Base-by-base conservation (phyloP, 2,797 vertebrate species). In the Platyrinchus mystaceus region DNA sequence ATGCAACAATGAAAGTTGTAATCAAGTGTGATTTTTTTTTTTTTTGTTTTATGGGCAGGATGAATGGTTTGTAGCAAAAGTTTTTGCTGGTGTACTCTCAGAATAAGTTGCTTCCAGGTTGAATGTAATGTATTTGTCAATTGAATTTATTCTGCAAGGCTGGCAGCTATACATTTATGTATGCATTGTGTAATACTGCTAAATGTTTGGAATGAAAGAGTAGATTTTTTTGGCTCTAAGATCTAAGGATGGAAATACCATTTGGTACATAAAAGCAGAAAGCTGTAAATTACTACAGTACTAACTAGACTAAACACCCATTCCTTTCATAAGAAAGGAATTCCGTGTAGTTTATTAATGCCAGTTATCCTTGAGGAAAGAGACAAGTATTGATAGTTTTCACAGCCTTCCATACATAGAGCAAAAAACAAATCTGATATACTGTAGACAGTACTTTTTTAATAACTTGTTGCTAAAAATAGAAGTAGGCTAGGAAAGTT, bases 281-380 rank as follows among this genome's bases (percentile, higher is more conserved):
- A 58, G 60, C 12, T 87, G 74, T 87, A 50, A 90, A 53, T 94
- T 94, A 32, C 73, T 88, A 8, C 43, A 32, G 67, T 74, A 30
- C 21, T 85, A 90, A 67, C 19, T 73, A 89, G 83, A 91, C 46
- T 89, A 86, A 95, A 94, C 24, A 60, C 21, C 39, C 60, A 7
- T 26, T 95, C 82, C 75, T 96, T 83, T 85, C 20, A 74, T 88
- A 93, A 77, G 67, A 82, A 85, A 85, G 88, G 92, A 91, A 77
- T 47, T 71, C 43, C 26, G 8, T 85, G 10, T 91, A 55, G n/a
- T 89, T 89, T 93, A 67, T 85, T 89, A 89, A 68, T 52, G 36
- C 36, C 28, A 56, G 41, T 59, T 82, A 64, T 20, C 8, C 64
- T 63, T 70, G 41, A 87, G 39, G 24, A 70, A 37, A 73, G 24